Percentiles rank a stretch among this genome's conserved stretches.
Conservation (phyloP, 2,888 invertebrate genomes). For the Adineta ricciae region DNA sequence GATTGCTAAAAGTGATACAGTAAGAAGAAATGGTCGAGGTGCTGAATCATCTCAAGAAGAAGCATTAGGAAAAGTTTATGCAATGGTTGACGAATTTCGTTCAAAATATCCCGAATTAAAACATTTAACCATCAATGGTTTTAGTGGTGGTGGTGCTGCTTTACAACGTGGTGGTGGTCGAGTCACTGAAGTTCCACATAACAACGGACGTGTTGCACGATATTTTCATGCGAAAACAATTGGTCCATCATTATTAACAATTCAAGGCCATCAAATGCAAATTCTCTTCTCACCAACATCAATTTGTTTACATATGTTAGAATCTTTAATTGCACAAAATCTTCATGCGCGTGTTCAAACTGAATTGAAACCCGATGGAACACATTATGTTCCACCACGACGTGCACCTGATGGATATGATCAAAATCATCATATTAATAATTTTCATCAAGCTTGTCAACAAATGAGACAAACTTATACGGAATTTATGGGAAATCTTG, state of each 20-base stretch:
- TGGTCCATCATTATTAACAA: constrained; percentile 18
- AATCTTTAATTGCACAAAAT: constrained; percentile 14
- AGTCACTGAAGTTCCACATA: constrained; percentile 1
- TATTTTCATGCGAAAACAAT: background rate
- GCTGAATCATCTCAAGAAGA: constrained; percentile 15
- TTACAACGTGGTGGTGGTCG: constrained; percentile 18
- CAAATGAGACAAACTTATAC: background rate
- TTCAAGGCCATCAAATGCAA: constrained; percentile 13
- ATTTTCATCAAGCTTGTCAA: background rate
- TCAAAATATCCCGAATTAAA: background rate
- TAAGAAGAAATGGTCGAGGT: background rate
- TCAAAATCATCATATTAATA: background rate
- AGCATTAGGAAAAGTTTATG: background rate
- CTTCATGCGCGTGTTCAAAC: constrained; percentile 9
- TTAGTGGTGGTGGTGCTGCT: background rate
- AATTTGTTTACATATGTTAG: background rate
- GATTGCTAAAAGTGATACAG: constrained; percentile 6
- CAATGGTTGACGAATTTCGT: background rate
- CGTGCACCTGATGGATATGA: background rate
- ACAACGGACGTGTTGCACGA: background rate
- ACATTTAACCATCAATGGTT: background rate
- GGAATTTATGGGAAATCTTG: background rate
- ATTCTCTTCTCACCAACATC: background rate
- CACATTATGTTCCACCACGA: constrained; percentile 6
- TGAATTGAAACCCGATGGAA: background rate